Evolutionary conservation across 2,797 vertebrate genomes (phyloP), one percentile per base, ranked within the genome.

Genomic region (Anabacerthia variegaticeps): DNA sequence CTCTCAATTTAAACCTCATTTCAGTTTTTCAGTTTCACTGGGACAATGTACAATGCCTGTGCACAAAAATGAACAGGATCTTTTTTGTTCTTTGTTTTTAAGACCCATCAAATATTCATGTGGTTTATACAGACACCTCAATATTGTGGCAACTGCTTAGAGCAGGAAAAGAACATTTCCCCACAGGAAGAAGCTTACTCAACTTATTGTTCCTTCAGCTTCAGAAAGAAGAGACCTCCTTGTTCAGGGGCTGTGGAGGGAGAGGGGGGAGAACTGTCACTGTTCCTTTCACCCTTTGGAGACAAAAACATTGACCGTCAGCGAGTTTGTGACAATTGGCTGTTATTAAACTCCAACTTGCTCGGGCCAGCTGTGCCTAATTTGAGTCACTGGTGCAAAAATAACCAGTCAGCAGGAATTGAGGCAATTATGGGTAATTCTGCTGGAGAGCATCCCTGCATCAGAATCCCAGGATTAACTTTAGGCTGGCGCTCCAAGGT

Each of bases 351-450:
- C 90, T 89, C 85, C 93, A 66, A 62, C 80, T 92, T 7, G 32
- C 12, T 28, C 39, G 84, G 91, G 89, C 95, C 96, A 94, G 93
- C 94, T 95, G 95, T 94, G 94, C 94, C 94, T 96, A 95, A 93
- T 95, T 94, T 95, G 96, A 95, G 87, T 93, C 90, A 95, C 85
- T 92, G 93, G 89, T 93, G 91, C 93, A 97, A 95, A 96, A 95
- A 97, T 92, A 94, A 96, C 85, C 77, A 93, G 92, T 96, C 96
- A 91, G 95, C 92, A 96, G 94, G 95, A 96, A 92, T 48, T n/a
- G 88, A 95, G 93, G 91, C 95, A 96, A 94, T 97, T 97, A 96
- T 51, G 92, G 94, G 90, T 91, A 96, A 97, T 96, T 97, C 91
- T 93, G 81, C 88, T 83, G 74, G 26, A 44, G 77, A 89, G 84